Percentiles rank a stretch among this genome's conserved stretches.
phyloP scores from a whole-genome alignment of 2,888 invertebrate species.

The Lottia scabra region DNA sequence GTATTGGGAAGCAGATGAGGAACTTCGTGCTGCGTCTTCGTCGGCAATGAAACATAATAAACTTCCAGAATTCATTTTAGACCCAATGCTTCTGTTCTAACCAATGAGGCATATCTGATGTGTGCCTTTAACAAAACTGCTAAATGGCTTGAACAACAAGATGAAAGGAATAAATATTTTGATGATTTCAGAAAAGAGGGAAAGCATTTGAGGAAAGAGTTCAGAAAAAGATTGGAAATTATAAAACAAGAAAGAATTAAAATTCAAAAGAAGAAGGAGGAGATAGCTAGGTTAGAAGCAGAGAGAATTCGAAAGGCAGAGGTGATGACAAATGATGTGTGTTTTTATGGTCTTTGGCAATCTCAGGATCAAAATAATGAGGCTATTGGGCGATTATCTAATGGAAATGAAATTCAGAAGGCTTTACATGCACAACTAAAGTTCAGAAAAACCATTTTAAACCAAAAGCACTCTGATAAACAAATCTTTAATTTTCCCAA shows the following conservation, averaged over 20 bases:
- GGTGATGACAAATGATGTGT: conserved; percentile 15
- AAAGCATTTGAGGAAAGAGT: conserved; percentile 4
- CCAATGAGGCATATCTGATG: conserved; percentile 21
- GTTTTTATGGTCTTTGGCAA: not conserved
- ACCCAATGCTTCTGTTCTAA: conserved; percentile 17
- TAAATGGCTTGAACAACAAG: conserved; percentile 3
- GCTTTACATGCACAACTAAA: not conserved
- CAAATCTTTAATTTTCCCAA: not conserved
- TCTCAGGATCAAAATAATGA: not conserved
- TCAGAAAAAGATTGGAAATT: conserved; percentile 9
- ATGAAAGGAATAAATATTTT: not conserved
- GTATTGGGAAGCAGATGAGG: conserved; percentile 13
- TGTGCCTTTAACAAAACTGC: conserved; percentile 19
- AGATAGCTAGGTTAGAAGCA: conserved; percentile 9
- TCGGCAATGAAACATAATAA: conserved; percentile 16
- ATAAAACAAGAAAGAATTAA: conserved; percentile 3
- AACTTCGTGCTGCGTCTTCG: conserved; percentile 10
- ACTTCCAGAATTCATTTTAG: conserved; percentile 14
- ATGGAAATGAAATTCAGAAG: not conserved
- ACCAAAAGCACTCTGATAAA: not conserved
- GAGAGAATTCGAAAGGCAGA: conserved; percentile 15
- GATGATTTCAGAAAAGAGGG: not conserved
- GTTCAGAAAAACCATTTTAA: not conserved
- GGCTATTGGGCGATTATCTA: not conserved
- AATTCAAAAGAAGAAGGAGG: conserved; percentile 10